phyloP scores from a whole-genome alignment of 2,113 vertebrate species.

The Calidris pugnax region DNA sequence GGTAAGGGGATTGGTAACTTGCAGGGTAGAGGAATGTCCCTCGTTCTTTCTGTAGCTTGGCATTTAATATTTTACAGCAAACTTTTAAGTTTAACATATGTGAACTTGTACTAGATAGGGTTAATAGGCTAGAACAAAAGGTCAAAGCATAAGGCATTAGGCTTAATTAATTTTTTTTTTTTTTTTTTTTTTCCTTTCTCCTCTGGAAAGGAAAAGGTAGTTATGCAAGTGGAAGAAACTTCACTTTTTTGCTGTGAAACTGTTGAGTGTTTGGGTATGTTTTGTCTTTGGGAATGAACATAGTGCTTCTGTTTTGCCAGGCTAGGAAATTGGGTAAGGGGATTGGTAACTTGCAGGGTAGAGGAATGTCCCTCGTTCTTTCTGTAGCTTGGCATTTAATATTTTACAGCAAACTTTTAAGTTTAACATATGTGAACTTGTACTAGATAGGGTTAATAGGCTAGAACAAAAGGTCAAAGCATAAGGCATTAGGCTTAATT shows the following conservation, averaged over 20 bases:
- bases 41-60: constrained; percentile 35
- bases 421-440: constrained; percentile 79
- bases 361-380: constrained; percentile 4
- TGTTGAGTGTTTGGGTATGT: neutral
- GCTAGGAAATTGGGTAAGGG: neutral
- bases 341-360: neutral
- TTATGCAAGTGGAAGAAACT: neutral
- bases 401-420: constrained; percentile 79
- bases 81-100: constrained; percentile 79
- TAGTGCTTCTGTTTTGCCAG: neutral
- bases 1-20: neutral
- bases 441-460: constrained; percentile 83
- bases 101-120: constrained; percentile 82
- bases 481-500: constrained; percentile 87
- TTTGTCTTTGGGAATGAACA: neutral
- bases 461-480: constrained; percentile 83
- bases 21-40: neutral
- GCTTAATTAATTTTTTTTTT: constrained; percentile 89
- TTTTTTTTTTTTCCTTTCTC: neutral
- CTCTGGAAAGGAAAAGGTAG: neutral
- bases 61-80: constrained; percentile 76
- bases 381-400: constrained; percentile 67
- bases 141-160: constrained; percentile 84
- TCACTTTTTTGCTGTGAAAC: neutral
- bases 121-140: constrained; percentile 84